phyloP scores from a whole-genome alignment of 2,888 invertebrate genomes.

The Hofmannophila pseudospretella region DNA sequence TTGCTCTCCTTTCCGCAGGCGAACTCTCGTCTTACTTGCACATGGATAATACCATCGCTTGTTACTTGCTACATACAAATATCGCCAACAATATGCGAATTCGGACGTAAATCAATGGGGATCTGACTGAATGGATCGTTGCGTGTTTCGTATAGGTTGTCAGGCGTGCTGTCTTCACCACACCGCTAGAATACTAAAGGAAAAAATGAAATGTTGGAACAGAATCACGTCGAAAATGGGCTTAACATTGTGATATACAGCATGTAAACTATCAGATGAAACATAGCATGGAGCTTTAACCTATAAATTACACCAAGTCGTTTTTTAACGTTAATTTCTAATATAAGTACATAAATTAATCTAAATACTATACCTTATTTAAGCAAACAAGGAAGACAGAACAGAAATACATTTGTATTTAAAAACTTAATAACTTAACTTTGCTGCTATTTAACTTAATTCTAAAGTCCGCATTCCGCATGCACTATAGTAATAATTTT shows the following conservation, averaged over 20 bases:
- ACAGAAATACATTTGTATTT: no score
- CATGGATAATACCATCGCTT: no score
- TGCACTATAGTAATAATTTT: slow-evolving; percentile 12
- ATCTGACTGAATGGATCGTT: slow-evolving; percentile 40
- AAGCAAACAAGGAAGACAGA: no score
- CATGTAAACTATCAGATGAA: background rate
- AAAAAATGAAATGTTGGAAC: slow-evolving; percentile 10
- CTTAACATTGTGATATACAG: background rate
- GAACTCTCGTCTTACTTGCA: no score
- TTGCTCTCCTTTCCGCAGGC: no score
- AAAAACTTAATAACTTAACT: no score
- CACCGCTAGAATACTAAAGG: slow-evolving; percentile 19
- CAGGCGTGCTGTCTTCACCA: slow-evolving; percentile 15
- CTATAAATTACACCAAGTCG: no score
- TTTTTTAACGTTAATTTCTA: no score
- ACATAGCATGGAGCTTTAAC: no score
- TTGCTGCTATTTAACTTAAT: no score
- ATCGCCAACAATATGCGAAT: slow-evolving; percentile 26
- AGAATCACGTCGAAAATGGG: background rate
- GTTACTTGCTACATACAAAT: slow-evolving; percentile 11
- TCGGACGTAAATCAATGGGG: slow-evolving; percentile 48
- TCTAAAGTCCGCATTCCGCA: slow-evolving; percentile 9
- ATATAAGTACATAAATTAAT: no score
- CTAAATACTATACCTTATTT: no score
- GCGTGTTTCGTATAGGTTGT: slow-evolving; percentile 22